Evolutionary conservation across 1,140 invertebrate genomes (phyloP), one percentile per base, ranked within the genome.

Genomic region (Liolophura sinensis): DNA sequence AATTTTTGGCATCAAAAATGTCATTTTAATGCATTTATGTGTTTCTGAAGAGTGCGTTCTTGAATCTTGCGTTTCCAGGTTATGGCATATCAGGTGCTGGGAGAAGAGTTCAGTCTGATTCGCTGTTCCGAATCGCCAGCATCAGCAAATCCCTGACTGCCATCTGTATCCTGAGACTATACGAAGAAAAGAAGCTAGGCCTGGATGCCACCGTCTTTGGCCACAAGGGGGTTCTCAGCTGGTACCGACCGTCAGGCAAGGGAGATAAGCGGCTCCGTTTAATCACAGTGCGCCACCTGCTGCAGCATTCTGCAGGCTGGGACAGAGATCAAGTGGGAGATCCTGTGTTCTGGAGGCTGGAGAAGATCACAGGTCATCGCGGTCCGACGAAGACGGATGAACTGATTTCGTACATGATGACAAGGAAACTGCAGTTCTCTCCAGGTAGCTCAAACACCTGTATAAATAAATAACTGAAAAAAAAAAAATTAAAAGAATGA

Each of bases 141-240:
- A 74, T 81, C 40, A 78, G 76, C 50, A 81, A 81, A 64, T 62
- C 76, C n/a, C 57, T 81, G 24, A 81, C 79, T n/a, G 77, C 79
- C 12, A 62, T 73, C 15, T 69, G 67, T 46, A 60, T 78, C 20
- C 50, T 81, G 56, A 63, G 63, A 12, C 63, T 77, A n/a, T 62
- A 63, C 14, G 69, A 78, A 57, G 55, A 73, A 55, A 64, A 58
- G 14, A 57, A 72, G 31, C 27, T 80, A 22, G 59, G 66, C 0
- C 66, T 80, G 0, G 65, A 74, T 25, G 51, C 67, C 24, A 70
- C 50, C 40, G 70, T 80, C 14, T 78, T 80, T 72, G 76, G 77
- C 14, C 40, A 52, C 5, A 68, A 73, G 62, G 77, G 69, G 27
- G 48, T 71, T 40, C 49, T 71, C 40, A 24, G 24, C 15, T 40